phyloP scores from a whole-genome alignment of 2,797 vertebrate genomes.

The Centroberyx gerrardi region DNA sequence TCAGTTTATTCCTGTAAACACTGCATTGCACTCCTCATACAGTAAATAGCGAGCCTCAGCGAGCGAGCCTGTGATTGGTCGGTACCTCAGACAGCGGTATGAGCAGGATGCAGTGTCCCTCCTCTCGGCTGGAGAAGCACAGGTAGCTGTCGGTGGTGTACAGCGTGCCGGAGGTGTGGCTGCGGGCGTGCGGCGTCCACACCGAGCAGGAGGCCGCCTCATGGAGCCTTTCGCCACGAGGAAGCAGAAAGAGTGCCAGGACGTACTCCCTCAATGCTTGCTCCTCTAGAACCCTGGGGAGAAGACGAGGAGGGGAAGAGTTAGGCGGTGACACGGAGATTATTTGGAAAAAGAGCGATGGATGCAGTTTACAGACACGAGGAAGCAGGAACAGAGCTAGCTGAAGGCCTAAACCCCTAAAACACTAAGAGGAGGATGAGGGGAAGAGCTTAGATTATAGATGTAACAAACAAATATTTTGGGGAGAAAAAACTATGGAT shows the following conservation, averaged over 20 bases:
- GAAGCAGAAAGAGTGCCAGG: slow-evolving; percentile 93
- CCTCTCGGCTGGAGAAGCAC: slow-evolving; percentile 94
- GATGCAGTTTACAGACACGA: no score
- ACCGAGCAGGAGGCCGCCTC: slow-evolving; percentile 90
- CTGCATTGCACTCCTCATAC: no score
- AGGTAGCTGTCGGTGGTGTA: slow-evolving; percentile 93
- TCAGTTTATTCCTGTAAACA: no score
- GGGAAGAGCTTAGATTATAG: not conserved
- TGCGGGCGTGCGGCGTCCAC: slow-evolving; percentile 96
- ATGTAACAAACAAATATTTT: not conserved
- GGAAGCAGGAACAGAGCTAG: no score
- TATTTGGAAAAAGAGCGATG: no score
- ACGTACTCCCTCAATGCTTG: slow-evolving; percentile 93
- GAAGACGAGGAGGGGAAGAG: not conserved
- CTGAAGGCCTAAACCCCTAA: no score
- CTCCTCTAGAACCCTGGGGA: slow-evolving; percentile 91
- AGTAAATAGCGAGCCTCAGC: no score
- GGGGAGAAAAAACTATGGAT: no score
- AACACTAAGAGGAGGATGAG: not conserved
- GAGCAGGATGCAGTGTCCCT: slow-evolving; percentile 90
- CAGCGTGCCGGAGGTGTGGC: slow-evolving; percentile 91
- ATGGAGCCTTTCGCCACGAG: slow-evolving; percentile 88
- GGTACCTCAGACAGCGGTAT: slow-evolving; percentile 94
- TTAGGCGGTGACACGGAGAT: slow-evolving; percentile 1
- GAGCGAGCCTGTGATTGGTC: no score